Evolutionary conservation across 2,797 vertebrate species (phyloP).

Genomic region (Myiotriccus ornatus): DNA sequence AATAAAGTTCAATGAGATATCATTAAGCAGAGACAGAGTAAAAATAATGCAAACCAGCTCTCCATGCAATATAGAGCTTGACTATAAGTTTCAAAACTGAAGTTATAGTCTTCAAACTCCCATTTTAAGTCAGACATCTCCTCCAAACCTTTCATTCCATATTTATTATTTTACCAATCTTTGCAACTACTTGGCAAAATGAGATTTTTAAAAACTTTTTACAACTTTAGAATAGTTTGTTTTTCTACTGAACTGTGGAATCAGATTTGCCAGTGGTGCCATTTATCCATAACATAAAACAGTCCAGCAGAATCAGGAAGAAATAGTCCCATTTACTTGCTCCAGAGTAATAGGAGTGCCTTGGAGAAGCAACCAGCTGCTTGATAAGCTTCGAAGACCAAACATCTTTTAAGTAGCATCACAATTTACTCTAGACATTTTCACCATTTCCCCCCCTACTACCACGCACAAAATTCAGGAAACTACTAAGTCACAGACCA

Average conservation of each 20-base stretch:
- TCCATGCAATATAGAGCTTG: background rate
- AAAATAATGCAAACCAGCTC: background rate
- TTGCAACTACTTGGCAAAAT: background rate
- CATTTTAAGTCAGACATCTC: background rate
- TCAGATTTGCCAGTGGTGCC: background rate
- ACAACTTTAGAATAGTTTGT: background rate
- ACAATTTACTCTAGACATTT: background rate
- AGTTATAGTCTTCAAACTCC: background rate
- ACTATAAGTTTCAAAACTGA: background rate
- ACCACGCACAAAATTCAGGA: background rate
- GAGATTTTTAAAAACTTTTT: background rate
- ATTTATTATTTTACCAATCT: background rate
- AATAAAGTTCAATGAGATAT: background rate
- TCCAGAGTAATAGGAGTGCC: background rate
- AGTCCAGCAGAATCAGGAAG: background rate
- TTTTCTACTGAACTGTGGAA: background rate
- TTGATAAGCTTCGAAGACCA: background rate
- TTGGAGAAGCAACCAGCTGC: background rate
- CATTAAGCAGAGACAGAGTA: background rate
- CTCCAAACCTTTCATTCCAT: background rate
- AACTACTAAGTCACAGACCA: background rate
- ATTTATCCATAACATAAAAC: background rate
- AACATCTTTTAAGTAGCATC: background rate
- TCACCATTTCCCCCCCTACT: fast-evolving
- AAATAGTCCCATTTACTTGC: background rate